Conservation (phyloP, 2,888 invertebrate species). For the Busseola fusca region DNA sequence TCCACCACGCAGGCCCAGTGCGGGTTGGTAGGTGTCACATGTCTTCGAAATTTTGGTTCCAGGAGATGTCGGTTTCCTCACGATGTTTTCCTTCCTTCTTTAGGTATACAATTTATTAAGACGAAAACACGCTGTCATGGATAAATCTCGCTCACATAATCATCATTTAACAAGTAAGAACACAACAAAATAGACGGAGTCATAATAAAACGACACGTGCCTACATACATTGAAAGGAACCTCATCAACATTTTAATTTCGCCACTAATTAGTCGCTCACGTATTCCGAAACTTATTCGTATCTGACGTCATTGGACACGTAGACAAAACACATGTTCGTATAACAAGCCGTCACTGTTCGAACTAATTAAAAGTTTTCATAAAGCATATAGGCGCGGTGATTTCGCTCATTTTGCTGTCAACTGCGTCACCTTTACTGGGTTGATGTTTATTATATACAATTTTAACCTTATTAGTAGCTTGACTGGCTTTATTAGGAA, state of each 20-base stretch:
- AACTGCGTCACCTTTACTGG: slow-evolving; percentile 28
- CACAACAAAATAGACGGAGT: neutral
- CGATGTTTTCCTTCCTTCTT: no score
- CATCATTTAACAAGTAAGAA: slow-evolving; percentile 7
- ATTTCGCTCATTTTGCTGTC: slow-evolving; percentile 33
- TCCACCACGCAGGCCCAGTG: no score
- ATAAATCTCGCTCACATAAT: neutral
- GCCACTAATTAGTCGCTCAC: slow-evolving; percentile 45
- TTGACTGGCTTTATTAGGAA: slow-evolving; percentile 22
- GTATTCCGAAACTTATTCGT: slow-evolving; percentile 21
- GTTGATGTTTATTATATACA: slow-evolving; percentile 33
- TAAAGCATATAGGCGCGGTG: slow-evolving; percentile 23
- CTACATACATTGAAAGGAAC: slow-evolving; percentile 21
- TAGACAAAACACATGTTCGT: slow-evolving; percentile 37
- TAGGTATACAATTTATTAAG: neutral
- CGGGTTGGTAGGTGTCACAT: no score
- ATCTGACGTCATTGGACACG: slow-evolving; percentile 24
- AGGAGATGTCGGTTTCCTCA: no score
- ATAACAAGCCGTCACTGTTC: slow-evolving; percentile 18
- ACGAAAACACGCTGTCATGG: neutral
- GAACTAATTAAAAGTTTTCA: slow-evolving; percentile 46
- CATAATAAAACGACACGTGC: slow-evolving; percentile 23
- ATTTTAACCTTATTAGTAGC: slow-evolving; percentile 36
- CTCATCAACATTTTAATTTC: slow-evolving; percentile 47
- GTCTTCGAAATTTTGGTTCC: no score